Conservation (phyloP, 1,140 invertebrate species). For the Trachymyrmex cornetzi region DNA sequence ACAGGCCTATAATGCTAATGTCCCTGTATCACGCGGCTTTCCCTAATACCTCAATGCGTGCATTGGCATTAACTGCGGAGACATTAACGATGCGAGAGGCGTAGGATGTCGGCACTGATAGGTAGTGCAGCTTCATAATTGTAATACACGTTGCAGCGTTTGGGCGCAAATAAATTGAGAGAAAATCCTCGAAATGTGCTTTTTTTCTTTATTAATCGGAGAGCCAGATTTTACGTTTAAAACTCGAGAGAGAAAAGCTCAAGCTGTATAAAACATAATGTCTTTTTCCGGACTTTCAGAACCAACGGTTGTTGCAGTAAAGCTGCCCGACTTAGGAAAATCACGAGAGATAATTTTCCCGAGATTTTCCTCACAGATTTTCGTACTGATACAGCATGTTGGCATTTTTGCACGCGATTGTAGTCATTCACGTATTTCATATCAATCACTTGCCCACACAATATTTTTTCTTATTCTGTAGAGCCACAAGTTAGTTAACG, state of each 20-base stretch:
- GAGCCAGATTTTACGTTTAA: not conserved
- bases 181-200: not conserved
- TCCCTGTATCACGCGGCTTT: slow-evolving; percentile 4
- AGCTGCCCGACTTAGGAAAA: not conserved
- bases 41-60: slow-evolving; percentile 38
- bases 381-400: not conserved
- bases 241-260: not conserved
- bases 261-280: not conserved
- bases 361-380: not conserved
- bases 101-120: slow-evolving; percentile 14
- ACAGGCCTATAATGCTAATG: slow-evolving; percentile 23
- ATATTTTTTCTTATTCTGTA: not conserved
- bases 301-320: not conserved
- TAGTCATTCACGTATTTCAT: not conserved
- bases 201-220: not conserved
- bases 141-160: not conserved
- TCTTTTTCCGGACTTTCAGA: not conserved
- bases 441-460: not conserved
- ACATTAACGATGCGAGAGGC: slow-evolving; percentile 43
- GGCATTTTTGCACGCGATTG: not conserved
- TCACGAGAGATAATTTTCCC: not conserved
- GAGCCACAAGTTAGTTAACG: not conserved
- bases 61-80: slow-evolving; percentile 36
- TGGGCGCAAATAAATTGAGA: not conserved
- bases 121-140: not conserved